phyloP scores from a whole-genome alignment of 2,113 vertebrate species.

The Calidris pugnax region DNA sequence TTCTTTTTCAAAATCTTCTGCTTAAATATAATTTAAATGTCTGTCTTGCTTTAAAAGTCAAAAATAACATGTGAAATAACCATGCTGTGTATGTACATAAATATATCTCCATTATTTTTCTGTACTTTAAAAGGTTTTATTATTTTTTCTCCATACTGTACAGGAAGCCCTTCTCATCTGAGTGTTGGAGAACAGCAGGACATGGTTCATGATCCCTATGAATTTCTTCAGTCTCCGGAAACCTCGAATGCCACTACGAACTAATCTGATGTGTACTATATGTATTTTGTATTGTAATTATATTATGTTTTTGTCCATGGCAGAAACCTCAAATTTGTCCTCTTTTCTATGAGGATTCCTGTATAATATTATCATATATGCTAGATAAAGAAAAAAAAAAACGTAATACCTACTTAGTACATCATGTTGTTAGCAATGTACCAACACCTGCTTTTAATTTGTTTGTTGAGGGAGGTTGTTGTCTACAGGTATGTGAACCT shows the following conservation, averaged over 20 bases:
- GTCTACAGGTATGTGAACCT: neutral
- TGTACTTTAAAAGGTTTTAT: neutral
- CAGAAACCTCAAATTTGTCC: slow-evolving; percentile 23
- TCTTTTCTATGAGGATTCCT: slow-evolving; percentile 36
- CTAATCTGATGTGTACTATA: slow-evolving; percentile 11
- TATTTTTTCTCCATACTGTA: neutral
- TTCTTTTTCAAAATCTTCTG: neutral
- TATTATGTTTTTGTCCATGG: slow-evolving; percentile 43
- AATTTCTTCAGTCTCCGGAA: slow-evolving; percentile 95
- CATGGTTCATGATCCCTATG: slow-evolving; percentile 91
- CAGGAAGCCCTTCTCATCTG: slow-evolving; percentile 92
- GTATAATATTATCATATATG: neutral
- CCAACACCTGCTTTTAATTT: neutral
- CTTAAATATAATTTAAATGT: neutral
- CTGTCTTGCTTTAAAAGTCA: neutral
- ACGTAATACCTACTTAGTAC: neutral
- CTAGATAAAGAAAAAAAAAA: neutral
- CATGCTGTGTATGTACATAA: neutral
- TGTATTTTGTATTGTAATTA: slow-evolving; percentile 26
- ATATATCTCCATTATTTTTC: neutral
- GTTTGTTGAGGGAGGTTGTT: neutral
- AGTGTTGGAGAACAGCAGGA: slow-evolving; percentile 91
- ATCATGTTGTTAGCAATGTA: neutral
- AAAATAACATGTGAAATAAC: neutral
- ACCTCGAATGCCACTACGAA: slow-evolving; percentile 73